Conservation (phyloP, 2,888 invertebrate species). For the Rhabditophanes sp. region DNA sequence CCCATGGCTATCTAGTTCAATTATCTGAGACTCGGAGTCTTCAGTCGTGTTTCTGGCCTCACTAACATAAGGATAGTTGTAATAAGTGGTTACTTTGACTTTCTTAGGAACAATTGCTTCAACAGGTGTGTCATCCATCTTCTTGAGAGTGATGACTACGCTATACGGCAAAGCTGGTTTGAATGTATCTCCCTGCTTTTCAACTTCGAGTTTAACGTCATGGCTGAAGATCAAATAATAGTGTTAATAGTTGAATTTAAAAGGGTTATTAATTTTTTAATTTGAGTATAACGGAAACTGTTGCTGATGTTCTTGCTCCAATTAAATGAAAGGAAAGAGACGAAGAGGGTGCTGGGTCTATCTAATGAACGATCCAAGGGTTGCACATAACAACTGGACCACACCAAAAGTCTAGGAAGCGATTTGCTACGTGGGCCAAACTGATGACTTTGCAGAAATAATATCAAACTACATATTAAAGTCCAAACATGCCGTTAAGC, state of each 20-base stretch:
- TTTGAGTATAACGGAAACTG: too few relatives aligned
- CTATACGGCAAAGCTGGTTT: constrained; percentile 71
- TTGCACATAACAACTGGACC: too few relatives aligned
- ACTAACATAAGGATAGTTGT: constrained; percentile 35
- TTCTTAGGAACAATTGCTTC: constrained; percentile 32
- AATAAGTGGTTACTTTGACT: constrained; percentile 39
- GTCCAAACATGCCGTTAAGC: too few relatives aligned
- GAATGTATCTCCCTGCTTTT: constrained; percentile 68
- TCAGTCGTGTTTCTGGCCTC: constrained; percentile 25
- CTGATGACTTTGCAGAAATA: too few relatives aligned
- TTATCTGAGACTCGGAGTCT: constrained; percentile 19
- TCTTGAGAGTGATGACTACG: constrained; percentile 51
- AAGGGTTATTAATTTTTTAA: not conserved
- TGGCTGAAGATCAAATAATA: constrained; percentile 66
- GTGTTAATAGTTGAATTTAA: too few relatives aligned
- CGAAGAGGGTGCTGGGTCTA: too few relatives aligned
- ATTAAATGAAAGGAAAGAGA: too few relatives aligned
- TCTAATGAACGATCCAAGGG: too few relatives aligned
- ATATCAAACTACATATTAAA: too few relatives aligned
- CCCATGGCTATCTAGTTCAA: constrained; percentile 42
- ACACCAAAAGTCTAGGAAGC: too few relatives aligned
- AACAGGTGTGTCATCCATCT: constrained; percentile 37
- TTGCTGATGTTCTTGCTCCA: too few relatives aligned
- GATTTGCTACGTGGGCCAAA: too few relatives aligned
- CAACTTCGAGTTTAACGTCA: constrained; percentile 60